Base-by-base conservation (phyloP, 2,797 vertebrate genomes). In the Tamandua tetradactyla region DNA sequence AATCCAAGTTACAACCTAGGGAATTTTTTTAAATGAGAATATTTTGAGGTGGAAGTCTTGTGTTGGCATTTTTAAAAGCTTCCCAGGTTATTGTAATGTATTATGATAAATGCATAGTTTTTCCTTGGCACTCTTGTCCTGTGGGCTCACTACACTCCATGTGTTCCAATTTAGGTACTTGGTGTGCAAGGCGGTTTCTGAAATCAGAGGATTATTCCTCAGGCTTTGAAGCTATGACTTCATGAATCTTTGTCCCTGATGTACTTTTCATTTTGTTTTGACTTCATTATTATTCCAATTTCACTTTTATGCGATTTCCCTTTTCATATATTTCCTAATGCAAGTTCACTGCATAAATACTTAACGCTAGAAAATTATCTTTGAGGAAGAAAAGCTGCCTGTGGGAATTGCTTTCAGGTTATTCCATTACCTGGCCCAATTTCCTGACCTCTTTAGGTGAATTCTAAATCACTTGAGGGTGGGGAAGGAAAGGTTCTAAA, bases 201-300 rank as follows among this genome's bases (percentile, higher is more conserved):
- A 3, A 66, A 13, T 22, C 23, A n/a, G n/a, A n/a, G n/a, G n/a
- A n/a, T n/a, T n/a, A 7, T 7, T 59, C 61, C 55, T 80, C 27
- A 14, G 62, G 72, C 66, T 44, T 32, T 23, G 71, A 49, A 49
- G 78, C 78, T 37, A 13, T 18, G 37, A 27, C 44, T 44, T 57
- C 25, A 17, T 18, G 69, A 35, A 17, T 71, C 62, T 89, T 76
- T 27, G 66, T 81, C 44, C 81, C 66, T 71, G 18, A 59, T 86
- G 14, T 79, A 32, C 20, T 91, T 82, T 59, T 47, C 61, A 35
- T 59, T 92, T 86, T 79, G 55, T 80, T 91, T 61, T 76, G 61
- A 74, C n/a, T 75, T 94, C n/a, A 75, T 92, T 37, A 62, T 71
- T 71, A 68, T 87, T 94, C 75, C n/a, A 64, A 57, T 90, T 92